Base-by-base conservation (phyloP, 2,888 invertebrate species). In the Entomobrya multifasciata region DNA sequence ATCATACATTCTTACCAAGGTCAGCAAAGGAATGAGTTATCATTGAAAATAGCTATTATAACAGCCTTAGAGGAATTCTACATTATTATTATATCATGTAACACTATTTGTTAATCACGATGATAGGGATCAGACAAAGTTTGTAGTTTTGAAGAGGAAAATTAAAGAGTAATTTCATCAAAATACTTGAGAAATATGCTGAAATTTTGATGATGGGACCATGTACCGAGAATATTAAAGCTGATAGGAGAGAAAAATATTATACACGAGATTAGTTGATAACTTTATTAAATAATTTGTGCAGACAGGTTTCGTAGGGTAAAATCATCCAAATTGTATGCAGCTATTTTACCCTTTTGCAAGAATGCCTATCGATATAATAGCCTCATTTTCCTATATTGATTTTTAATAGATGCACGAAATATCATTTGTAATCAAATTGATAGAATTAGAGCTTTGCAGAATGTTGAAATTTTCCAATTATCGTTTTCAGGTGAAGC, bases 21-120 rank as follows among this genome's bases (percentile, higher is more conserved):
- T 72, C n/a, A 47, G 30, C 25, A 22, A 70, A 44, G 11, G n/a
- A 62, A 62, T 11, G 27, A 25, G 13, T 20, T 20, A 57, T 57
- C 25, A 57, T 25, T 57, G 57, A n/a, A 25, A 57, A 11, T 22
- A 57, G 22, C 25, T 25, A 20, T 55, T 55, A 57, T 57, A 22
- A 13, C 11, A 57, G 55, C 62, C 15, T 15, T 30, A 62, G 27
- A 62, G 30, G 62, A 30, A 8, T 17, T 17, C 10, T 55, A 55
- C 20, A 44, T 20, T 49, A 49, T 72, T 72, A 72, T 72, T 49
- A 72, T 20, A 41, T 41, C 80, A 80, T 80, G 80, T 67, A 55
- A n/a, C 80, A 57, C 55, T 70, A 67, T 79, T 80, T 80, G 80
- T 80, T 80, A 80, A 82, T 74, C 72, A 72, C n/a, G 13, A 25